Evolutionary conservation across 2,113 vertebrate genomes (phyloP).

Genomic region (Neofelis nebulosa): DNA sequence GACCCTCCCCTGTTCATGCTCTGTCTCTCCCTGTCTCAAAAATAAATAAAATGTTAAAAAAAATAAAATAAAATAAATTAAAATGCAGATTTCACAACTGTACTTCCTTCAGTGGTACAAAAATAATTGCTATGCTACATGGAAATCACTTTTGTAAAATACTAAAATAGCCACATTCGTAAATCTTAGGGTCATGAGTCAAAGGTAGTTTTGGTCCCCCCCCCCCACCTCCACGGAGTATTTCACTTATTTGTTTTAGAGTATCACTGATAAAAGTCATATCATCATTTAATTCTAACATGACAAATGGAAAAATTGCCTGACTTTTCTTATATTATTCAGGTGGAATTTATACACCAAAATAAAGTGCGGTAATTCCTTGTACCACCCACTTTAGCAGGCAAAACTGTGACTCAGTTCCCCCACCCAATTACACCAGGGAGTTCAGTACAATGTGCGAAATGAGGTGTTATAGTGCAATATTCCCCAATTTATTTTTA

Average conservation of each 20-base stretch:
- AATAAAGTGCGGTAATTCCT: constrained; percentile 11
- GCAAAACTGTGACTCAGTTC: constrained; percentile 33
- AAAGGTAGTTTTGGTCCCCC: neutral
- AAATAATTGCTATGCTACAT: neutral
- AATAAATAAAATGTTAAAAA: too few species aligned
- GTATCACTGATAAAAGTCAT: neutral
- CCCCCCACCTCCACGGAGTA: neutral
- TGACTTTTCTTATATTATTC: neutral
- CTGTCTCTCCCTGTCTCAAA: too few species aligned
- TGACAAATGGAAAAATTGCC: neutral
- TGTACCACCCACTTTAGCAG: neutral
- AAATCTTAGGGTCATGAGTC: neutral
- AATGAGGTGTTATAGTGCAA: neutral
- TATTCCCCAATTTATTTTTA: constrained; percentile 8
- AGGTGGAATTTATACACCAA: constrained; percentile 24
- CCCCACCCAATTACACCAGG: neutral
- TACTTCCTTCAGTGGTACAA: neutral
- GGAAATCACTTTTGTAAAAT: neutral
- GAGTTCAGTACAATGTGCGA: neutral
- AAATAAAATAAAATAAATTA: neutral
- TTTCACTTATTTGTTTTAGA: neutral
- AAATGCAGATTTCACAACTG: neutral
- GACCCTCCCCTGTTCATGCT: too few species aligned
- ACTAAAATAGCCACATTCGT: neutral
- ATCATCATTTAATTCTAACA: constrained; percentile 30